These are phyloP conservation scores for Tragelaphus oryx DNA, from an alignment of 2,797 vertebrate genomes.

Conservation along the genomic window DNA sequence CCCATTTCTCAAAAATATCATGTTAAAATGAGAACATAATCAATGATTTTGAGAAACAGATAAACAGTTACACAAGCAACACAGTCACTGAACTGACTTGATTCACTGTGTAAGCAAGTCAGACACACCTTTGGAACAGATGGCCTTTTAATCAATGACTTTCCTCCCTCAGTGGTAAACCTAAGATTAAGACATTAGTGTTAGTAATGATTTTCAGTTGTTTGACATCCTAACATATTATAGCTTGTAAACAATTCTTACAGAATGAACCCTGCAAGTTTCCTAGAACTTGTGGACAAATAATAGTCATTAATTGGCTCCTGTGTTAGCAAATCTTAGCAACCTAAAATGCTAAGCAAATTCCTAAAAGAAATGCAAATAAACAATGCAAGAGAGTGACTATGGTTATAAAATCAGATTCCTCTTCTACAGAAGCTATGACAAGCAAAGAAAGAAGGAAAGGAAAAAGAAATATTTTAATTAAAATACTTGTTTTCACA, in stretches of 20 bases:
- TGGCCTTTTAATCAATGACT: neutral
- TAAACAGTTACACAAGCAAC: neutral
- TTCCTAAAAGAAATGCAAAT: constrained; percentile 59
- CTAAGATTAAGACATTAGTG: constrained; percentile 47
- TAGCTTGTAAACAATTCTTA: constrained; percentile 33
- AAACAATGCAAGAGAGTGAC: neutral
- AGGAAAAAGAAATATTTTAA: neutral
- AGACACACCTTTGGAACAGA: constrained; percentile 29
- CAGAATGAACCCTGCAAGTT: constrained; percentile 13
- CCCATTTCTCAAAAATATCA: neutral
- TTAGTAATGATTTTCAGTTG: constrained; percentile 59
- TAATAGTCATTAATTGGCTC: constrained; percentile 51
- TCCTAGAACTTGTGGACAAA: constrained; percentile 26
- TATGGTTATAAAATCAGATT: constrained; percentile 40
- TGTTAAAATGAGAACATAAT: neutral
- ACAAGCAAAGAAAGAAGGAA: neutral
- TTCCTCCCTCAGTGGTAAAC: neutral
- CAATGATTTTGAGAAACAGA: neutral
- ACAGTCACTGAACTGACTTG: neutral
- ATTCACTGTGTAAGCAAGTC: constrained; percentile 7
- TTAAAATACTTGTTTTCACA: neutral
- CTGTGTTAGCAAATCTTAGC: constrained; percentile 30
- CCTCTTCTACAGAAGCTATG: constrained; percentile 23
- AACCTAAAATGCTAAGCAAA: neutral
- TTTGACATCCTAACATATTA: constrained; percentile 40